Conservation (phyloP, 2,888 invertebrate species). For the Galeopsomyia nigrocyanea region DNA sequence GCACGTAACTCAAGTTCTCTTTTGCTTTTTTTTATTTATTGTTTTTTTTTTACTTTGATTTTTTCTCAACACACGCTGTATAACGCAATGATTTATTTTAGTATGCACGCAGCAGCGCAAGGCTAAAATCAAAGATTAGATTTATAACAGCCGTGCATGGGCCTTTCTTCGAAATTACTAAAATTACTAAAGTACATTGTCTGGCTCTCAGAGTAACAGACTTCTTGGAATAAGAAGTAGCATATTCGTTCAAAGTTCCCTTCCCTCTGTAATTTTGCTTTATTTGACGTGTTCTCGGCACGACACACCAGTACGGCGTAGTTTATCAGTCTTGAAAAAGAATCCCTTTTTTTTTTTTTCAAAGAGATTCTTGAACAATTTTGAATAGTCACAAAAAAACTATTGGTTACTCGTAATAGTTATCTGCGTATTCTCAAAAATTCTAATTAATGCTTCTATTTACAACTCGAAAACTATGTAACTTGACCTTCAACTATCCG, state of each 20-base stretch:
- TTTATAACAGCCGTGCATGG: too few relatives aligned
- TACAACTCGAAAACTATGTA: conserved; percentile 20
- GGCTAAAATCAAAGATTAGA: too few relatives aligned
- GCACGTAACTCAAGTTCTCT: too few relatives aligned
- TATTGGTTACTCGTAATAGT: conserved; percentile 19
- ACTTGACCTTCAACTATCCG: conserved; percentile 26
- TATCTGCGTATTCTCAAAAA: conserved; percentile 5
- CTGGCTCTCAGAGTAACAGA: too few relatives aligned
- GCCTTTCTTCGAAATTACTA: too few relatives aligned
- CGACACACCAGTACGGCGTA: conserved; percentile 33
- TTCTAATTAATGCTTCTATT: conserved; percentile 11
- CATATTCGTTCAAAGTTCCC: conserved; percentile 19
- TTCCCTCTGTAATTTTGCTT: conserved; percentile 22
- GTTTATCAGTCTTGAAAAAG: conserved; percentile 50
- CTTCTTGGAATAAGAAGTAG: conserved; percentile 19
- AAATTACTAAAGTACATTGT: too few relatives aligned
- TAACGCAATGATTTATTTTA: too few relatives aligned
- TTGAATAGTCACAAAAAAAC: conserved; percentile 26
- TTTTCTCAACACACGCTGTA: too few relatives aligned
- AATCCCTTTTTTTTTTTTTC: conserved; percentile 21
- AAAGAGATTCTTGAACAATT: conserved; percentile 28
- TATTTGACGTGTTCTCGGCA: conserved; percentile 27
- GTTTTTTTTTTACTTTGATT: too few relatives aligned
- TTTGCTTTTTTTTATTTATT: too few relatives aligned
- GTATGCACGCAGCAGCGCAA: too few relatives aligned